Conservation (phyloP, 2,888 invertebrate species). For the Andrena marginata region DNA sequence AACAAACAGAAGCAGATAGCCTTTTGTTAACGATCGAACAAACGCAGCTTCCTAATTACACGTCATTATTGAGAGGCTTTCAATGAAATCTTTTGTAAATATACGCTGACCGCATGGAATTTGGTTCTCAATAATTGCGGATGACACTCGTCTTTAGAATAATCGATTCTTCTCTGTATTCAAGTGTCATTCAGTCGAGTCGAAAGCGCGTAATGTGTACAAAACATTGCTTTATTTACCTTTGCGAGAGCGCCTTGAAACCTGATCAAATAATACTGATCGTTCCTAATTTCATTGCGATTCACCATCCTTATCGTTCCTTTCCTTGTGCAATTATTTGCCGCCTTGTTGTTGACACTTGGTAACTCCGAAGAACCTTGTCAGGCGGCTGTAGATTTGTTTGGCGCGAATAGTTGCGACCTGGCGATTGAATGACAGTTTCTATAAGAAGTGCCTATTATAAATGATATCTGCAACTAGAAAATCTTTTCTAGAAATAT, state of each 20-base stretch:
- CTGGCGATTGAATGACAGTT: too few species aligned
- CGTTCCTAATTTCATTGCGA: background rate
- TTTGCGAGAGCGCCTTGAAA: background rate
- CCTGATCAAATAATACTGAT: conserved; percentile 5
- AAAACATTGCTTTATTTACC: conserved; percentile 6
- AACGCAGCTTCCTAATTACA: background rate
- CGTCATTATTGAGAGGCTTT: background rate
- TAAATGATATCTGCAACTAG: too few species aligned
- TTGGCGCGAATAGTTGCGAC: too few species aligned
- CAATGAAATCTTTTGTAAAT: background rate
- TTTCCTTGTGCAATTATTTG: background rate
- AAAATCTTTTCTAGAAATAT: background rate
- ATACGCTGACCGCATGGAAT: background rate
- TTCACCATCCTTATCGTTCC: background rate
- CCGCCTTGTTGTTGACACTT: too few species aligned
- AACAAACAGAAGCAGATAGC: conserved; percentile 8
- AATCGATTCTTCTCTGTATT: background rate
- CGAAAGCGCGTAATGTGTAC: background rate
- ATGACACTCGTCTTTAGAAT: background rate
- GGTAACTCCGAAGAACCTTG: too few species aligned
- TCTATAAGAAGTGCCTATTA: too few species aligned
- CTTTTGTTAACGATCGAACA: background rate
- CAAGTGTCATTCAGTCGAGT: background rate
- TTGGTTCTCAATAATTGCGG: background rate
- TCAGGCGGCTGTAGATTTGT: too few species aligned